Percentiles rank a stretch among this genome's conserved stretches.
phyloP scores from a whole-genome alignment of 2,888 invertebrate genomes.

The Folsomia manolachei region DNA sequence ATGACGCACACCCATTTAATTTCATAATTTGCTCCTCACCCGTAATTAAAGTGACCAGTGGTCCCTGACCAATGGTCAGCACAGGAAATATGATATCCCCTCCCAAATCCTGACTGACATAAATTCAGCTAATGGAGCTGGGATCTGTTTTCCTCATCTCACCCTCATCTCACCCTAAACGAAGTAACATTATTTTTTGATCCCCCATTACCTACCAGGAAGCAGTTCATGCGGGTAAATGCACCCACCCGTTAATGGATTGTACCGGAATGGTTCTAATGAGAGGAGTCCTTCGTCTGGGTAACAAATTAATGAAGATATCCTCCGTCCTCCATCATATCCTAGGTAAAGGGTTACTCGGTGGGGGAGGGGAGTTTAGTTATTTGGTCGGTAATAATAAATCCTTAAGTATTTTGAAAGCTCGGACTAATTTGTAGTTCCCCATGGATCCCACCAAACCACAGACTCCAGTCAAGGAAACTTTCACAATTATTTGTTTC shows the following conservation, averaged over 20 bases:
- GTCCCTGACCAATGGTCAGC: neutral
- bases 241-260: constrained; percentile 22
- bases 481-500: neutral
- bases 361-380: neutral
- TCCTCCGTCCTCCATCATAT: too few species aligned
- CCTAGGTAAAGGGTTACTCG: neutral
- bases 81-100: neutral
- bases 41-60: neutral
- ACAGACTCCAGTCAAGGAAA: neutral
- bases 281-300: too few species aligned
- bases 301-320: too few species aligned
- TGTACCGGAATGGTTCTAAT: constrained; percentile 3
- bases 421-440: constrained; percentile 22
- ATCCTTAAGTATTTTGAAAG: constrained; percentile 24
- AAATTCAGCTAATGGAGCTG: too few species aligned
- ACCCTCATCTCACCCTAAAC: too few species aligned
- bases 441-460: neutral
- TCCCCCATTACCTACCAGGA: too few species aligned
- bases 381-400: constrained; percentile 13
- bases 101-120: neutral
- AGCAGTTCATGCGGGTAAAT: too few species aligned
- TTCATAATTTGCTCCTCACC: neutral
- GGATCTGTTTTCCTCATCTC: too few species aligned
- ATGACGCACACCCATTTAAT: too few species aligned
- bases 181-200: too few species aligned